phyloP scores from a whole-genome alignment of 2,797 vertebrate genomes.

The Eospalax fontanierii region DNA sequence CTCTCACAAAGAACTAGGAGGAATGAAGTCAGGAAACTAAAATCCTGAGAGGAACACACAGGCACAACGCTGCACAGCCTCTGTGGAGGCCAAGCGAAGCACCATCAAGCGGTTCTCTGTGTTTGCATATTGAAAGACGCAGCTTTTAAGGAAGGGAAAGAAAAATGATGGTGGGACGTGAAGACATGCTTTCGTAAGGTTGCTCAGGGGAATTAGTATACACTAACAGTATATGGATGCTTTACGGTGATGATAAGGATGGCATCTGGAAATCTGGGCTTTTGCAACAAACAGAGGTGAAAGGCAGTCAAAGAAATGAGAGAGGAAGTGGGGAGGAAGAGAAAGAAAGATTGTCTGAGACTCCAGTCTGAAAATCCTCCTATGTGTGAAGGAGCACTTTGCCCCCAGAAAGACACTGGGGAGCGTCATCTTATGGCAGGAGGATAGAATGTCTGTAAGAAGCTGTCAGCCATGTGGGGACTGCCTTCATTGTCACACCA shows the following conservation, averaged over 20 bases:
- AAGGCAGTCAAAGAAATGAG: constrained; percentile 4
- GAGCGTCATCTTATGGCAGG: constrained; percentile 74
- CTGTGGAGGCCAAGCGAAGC: not conserved
- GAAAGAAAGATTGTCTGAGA: not conserved
- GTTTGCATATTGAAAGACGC: not conserved
- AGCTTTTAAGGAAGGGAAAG: too few relatives aligned
- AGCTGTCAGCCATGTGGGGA: constrained; percentile 55
- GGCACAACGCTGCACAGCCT: not conserved
- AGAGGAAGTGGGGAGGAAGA: not conserved
- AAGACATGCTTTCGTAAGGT: not conserved
- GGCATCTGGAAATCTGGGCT: not conserved
- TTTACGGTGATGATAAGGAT: not conserved
- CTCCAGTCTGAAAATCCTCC: not conserved
- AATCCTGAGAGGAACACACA: not conserved
- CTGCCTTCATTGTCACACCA: constrained; percentile 70
- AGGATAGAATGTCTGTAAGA: constrained; percentile 52
- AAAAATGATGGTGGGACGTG: too few relatives aligned
- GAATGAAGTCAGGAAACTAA: not conserved
- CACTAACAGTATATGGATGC: not conserved
- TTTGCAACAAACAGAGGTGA: not conserved
- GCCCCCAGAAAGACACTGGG: not conserved
- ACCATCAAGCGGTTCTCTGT: not conserved
- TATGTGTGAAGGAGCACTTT: not conserved
- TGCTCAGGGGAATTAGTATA: not conserved
- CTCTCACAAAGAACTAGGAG: not conserved